Conservation (phyloP, 2,888 invertebrate species). For the Drosophila heteroneura region DNA sequence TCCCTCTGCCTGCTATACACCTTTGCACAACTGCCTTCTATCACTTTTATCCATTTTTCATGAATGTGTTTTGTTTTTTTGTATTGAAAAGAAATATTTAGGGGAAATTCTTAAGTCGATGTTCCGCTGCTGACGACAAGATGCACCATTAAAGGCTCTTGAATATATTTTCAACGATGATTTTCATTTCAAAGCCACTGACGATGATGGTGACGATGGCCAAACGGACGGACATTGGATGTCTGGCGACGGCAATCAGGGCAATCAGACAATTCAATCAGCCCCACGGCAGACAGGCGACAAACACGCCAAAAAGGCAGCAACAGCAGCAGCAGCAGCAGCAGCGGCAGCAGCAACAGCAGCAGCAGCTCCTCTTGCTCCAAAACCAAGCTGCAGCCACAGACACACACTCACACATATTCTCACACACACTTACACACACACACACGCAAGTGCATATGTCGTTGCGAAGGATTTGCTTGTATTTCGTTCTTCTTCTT, state of each 20-base stretch:
- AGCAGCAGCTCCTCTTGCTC: background rate
- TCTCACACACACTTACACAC: background rate
- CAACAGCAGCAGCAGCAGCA: too few relatives aligned
- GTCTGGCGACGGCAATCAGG: slow-evolving; percentile 72
- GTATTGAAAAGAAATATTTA: too few relatives aligned
- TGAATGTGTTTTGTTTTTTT: too few relatives aligned
- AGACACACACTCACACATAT: background rate
- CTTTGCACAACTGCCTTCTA: too few relatives aligned
- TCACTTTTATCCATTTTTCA: too few relatives aligned
- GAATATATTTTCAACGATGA: slow-evolving; percentile 63
- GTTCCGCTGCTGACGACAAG: background rate
- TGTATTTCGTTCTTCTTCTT: slow-evolving; percentile 15
- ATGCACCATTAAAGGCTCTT: slow-evolving; percentile 48
- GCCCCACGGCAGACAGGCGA: slow-evolving; percentile 36
- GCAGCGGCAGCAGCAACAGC: background rate
- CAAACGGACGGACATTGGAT: slow-evolving; percentile 19
- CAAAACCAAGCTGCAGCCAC: background rate
- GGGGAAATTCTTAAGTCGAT: too few relatives aligned
- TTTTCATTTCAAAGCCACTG: slow-evolving; percentile 18
- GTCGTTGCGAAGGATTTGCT: slow-evolving; percentile 39
- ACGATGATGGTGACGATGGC: slow-evolving; percentile 1
- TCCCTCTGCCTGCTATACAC: too few relatives aligned
- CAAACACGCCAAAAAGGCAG: slow-evolving; percentile 23
- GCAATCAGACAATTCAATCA: slow-evolving; percentile 78
- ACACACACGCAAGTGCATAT: background rate